phyloP scores from a whole-genome alignment of 2,113 vertebrate species.

The Brevimyrus niger region DNA sequence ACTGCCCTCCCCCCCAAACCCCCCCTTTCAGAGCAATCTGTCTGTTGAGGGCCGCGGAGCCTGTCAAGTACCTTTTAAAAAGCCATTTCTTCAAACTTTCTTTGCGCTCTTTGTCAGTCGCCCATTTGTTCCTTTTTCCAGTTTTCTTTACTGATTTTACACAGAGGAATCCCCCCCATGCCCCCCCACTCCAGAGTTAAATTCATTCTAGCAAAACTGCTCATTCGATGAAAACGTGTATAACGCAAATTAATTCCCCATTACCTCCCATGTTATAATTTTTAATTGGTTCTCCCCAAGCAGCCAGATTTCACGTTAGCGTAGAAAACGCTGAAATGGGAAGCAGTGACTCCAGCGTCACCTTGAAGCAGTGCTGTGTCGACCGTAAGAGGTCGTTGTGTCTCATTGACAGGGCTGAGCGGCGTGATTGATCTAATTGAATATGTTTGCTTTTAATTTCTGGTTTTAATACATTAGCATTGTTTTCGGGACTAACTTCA shows the following conservation, averaged over 20 bases:
- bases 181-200: background rate
- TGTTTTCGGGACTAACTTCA: background rate
- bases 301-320: background rate
- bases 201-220: background rate
- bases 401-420: background rate
- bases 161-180: background rate
- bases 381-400: background rate
- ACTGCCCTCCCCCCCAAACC: background rate
- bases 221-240: background rate
- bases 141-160: background rate
- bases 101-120: background rate
- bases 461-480: background rate
- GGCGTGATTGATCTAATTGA: background rate
- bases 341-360: background rate
- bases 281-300: constrained; percentile 7
- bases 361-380: background rate
- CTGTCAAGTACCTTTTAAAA: constrained; percentile 12
- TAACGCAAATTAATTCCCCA: background rate
- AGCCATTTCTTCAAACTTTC: background rate
- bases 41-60: background rate
- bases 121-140: background rate
- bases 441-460: background rate
- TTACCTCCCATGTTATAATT: constrained; percentile 5
- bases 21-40: background rate
- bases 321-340: background rate